phyloP scores from a whole-genome alignment of 2,888 invertebrate genomes.

The Ophraella communa region DNA sequence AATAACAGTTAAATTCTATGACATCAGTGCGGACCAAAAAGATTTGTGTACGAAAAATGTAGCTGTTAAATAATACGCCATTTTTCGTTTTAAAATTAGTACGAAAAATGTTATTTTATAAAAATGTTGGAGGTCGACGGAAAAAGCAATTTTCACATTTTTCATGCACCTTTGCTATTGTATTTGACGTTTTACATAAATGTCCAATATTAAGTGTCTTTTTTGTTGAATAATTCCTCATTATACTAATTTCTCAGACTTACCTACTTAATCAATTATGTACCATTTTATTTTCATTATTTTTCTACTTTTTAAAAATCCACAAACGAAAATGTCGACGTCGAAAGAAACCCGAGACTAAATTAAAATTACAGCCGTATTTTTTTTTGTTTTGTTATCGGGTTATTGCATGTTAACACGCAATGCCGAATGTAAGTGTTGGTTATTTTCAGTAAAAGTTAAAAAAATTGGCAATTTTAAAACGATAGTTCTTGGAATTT shows the following conservation, averaged over 20 bases:
- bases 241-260: neutral
- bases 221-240: neutral
- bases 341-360: slow-evolving; percentile 17
- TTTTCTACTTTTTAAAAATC: neutral
- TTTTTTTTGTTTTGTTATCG: slow-evolving; percentile 13
- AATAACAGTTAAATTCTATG: no score
- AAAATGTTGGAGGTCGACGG: no score
- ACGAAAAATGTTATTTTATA: no score
- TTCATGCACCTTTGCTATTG: no score
- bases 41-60: no score
- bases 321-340: slow-evolving; percentile 8
- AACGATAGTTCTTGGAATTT: neutral
- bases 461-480: neutral
- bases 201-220: no score
- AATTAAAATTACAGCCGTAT: slow-evolving; percentile 21
- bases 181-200: no score
- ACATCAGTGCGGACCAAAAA: no score
- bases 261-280: neutral
- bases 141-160: no score
- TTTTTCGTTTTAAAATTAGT: no score
- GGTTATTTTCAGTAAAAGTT: neutral
- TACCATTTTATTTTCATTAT: neutral
- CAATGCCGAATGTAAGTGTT: slow-evolving; percentile 15
- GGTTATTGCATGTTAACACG: slow-evolving; percentile 23
- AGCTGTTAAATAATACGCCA: no score